Evolutionary conservation across 2,888 invertebrate genomes (phyloP).

Genomic region (Dicyrtoma fusca): DNA sequence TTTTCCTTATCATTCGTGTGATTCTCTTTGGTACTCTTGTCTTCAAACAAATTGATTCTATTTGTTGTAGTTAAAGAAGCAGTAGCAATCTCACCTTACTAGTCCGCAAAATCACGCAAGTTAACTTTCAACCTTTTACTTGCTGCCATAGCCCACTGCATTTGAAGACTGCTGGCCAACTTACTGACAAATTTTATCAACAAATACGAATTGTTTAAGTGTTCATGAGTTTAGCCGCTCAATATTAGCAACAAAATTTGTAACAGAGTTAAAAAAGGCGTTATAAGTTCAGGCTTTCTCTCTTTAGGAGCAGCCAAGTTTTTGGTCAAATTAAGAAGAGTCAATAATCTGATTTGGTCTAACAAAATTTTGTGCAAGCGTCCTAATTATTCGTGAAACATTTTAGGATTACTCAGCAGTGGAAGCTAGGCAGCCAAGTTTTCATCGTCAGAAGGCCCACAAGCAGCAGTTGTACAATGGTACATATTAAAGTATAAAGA

Average conservation of each 20-base stretch:
- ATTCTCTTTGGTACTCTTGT: no score
- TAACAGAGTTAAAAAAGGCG: neutral
- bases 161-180: neutral
- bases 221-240: neutral
- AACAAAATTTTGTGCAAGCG: slow-evolving; percentile 35
- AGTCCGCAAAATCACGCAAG: no score
- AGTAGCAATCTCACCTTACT: no score
- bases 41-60: no score
- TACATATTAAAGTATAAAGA: no score
- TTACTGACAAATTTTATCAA: neutral
- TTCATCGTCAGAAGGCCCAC: slow-evolving; percentile 27
- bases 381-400: slow-evolving; percentile 16
- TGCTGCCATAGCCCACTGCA: no score
- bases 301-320: neutral
- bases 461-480: slow-evolving; percentile 14
- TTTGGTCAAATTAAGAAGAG: slow-evolving; percentile 4
- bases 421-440: slow-evolving; percentile 35
- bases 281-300: neutral
- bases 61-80: no score
- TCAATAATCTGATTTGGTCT: slow-evolving; percentile 34
- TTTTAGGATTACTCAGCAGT: slow-evolving; percentile 29
- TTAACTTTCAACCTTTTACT: no score
- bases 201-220: slow-evolving; percentile 9
- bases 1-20: no score
- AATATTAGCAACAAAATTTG: slow-evolving; percentile 8